Conservation (phyloP, 2,797 vertebrate species). For the Chloroceryle amazona region DNA sequence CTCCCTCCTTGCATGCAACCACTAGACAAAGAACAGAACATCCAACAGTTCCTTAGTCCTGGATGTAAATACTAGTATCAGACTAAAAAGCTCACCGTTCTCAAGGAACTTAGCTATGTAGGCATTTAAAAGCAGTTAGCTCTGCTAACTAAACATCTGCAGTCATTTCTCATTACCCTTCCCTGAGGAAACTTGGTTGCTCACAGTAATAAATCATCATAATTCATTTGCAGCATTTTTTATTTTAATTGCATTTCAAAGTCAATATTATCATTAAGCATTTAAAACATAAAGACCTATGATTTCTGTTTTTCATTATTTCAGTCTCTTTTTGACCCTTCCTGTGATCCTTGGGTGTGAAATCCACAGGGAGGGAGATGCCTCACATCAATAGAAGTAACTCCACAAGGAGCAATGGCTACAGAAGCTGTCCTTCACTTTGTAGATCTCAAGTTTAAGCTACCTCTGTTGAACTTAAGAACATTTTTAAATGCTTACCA, state of each 20-base stretch:
- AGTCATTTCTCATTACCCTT: neutral
- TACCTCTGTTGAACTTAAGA: neutral
- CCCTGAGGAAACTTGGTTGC: neutral
- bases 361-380: neutral
- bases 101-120: neutral
- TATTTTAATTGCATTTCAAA: neutral
- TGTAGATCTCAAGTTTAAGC: neutral
- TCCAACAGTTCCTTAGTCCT: neutral
- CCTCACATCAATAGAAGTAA: neutral
- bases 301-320: neutral
- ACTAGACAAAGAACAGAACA: neutral
- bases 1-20: neutral
- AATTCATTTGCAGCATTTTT: neutral
- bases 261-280: neutral
- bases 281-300: neutral
- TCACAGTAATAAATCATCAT: neutral
- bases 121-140: neutral
- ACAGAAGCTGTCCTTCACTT: neutral
- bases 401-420: neutral
- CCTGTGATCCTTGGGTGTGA: neutral
- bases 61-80: neutral
- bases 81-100: neutral
- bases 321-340: neutral
- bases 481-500: neutral
- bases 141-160: neutral